These are phyloP conservation scores for Fragum fragum DNA, from an alignment of 2,888 invertebrate species.

Conservation along the genomic window DNA sequence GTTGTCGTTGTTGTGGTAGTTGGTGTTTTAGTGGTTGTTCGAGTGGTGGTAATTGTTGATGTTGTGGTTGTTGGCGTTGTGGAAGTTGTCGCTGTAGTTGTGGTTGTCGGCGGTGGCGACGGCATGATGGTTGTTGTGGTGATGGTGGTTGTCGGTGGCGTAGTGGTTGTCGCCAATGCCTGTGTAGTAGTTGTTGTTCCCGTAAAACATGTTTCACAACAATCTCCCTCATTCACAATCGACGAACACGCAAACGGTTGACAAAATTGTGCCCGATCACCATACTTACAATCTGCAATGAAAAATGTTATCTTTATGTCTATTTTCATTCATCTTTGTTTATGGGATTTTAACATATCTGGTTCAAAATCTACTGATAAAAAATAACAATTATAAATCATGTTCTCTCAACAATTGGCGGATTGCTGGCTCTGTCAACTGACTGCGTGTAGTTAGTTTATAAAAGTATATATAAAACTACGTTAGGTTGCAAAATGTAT, in stretches of 20 bases:
- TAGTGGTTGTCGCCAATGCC: background rate
- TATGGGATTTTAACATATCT: too few relatives aligned
- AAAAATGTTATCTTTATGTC: too few relatives aligned
- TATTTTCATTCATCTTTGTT: too few relatives aligned
- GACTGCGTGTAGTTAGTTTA: too few relatives aligned
- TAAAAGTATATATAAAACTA: too few relatives aligned
- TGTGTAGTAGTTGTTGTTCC: slow-evolving; percentile 12
- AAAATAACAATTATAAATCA: too few relatives aligned
- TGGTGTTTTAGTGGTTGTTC: background rate
- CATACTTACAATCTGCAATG: slow-evolving; percentile 20
- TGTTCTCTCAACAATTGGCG: too few relatives aligned
- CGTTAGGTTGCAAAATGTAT: too few relatives aligned
- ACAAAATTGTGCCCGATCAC: background rate
- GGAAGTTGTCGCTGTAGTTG: background rate
- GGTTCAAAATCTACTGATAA: too few relatives aligned
- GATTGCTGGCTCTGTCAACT: too few relatives aligned
- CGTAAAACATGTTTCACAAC: slow-evolving; percentile 21
- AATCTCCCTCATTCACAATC: background rate
- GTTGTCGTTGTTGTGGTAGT: background rate
- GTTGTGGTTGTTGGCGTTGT: background rate
- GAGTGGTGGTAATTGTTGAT: background rate
- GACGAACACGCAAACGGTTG: background rate
- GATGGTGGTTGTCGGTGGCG: background rate
- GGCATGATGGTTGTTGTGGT: background rate
- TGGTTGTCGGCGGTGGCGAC: background rate